These are phyloP conservation scores for Nymphalis c-album DNA, from an alignment of 2,888 invertebrate genomes.

Conservation along the genomic window DNA sequence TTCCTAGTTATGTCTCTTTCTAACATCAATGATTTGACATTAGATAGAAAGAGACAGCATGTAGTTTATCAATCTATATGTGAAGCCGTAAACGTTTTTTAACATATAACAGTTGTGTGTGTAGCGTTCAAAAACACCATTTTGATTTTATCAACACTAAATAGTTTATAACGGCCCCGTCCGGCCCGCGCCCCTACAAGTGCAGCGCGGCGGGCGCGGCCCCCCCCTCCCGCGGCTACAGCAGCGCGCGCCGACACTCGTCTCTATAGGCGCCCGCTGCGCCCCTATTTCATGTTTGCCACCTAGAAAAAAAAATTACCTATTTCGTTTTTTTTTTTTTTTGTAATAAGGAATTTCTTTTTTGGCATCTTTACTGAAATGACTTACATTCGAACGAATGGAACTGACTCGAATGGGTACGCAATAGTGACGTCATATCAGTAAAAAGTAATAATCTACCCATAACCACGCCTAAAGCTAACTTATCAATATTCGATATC, in stretches of 20 bases:
- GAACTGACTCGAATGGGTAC: background rate
- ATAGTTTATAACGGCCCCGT: background rate
- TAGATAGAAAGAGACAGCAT: too few relatives aligned
- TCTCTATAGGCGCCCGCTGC: constrained; percentile 70
- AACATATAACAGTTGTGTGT: too few relatives aligned
- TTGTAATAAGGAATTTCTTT: background rate
- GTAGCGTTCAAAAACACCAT: too few relatives aligned
- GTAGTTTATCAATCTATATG: too few relatives aligned
- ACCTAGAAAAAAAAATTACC: constrained; percentile 68
- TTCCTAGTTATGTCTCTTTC: too few relatives aligned
- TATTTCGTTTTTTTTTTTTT: background rate
- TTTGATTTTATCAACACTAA: too few relatives aligned
- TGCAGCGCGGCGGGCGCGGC: constrained; percentile 40
- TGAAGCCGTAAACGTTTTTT: too few relatives aligned
- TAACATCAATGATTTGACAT: too few relatives aligned
- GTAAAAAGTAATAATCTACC: background rate
- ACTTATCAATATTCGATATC: background rate
- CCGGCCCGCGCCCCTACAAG: constrained; percentile 34
- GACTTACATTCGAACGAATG: background rate
- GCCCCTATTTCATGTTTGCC: constrained; percentile 80
- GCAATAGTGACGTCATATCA: background rate
- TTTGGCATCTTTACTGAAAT: background rate
- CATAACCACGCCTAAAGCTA: background rate
- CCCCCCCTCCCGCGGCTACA: constrained; percentile 55
- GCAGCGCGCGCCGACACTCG: constrained; percentile 70